Conservation (phyloP, 2,113 vertebrate species). For the Girardinichthys multiradiatus region DNA sequence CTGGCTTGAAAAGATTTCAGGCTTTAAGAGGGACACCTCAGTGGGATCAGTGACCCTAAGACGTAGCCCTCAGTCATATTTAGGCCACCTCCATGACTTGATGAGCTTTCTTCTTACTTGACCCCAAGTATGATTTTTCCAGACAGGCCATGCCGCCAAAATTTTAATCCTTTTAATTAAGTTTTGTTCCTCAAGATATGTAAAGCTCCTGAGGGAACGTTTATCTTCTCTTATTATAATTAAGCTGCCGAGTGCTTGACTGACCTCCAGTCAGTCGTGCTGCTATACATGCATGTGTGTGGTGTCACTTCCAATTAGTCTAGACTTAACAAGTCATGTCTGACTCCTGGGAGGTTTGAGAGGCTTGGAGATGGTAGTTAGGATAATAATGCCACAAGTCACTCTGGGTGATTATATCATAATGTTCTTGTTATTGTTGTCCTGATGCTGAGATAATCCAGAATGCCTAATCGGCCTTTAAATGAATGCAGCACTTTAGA, state of each 20-base stretch:
- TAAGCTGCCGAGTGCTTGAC: conserved; percentile 33
- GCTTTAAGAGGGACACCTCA: too few relatives aligned
- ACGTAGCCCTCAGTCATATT: conserved; percentile 38
- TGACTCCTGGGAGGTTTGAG: conserved; percentile 35
- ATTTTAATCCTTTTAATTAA: conserved; percentile 69
- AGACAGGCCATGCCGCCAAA: conserved; percentile 67
- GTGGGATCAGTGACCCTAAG: background rate
- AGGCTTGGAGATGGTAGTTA: background rate
- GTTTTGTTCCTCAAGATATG: conserved; percentile 65
- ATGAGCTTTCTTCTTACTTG: conserved; percentile 50
- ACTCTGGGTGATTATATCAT: conserved; percentile 21
- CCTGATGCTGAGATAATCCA: conserved; percentile 31
- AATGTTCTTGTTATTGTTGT: conserved; percentile 30
- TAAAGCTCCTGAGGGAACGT: conserved; percentile 58
- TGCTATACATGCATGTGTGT: conserved; percentile 37
- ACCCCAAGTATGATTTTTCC: conserved; percentile 58
- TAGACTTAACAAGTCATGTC: conserved; percentile 33
- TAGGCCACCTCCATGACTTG: conserved; percentile 57
- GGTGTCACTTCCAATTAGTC: conserved; percentile 67
- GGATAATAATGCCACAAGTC: conserved; percentile 54
- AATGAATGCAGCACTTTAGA: too few relatives aligned
- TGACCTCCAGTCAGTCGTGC: conserved; percentile 40
- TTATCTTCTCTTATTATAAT: conserved; percentile 57
- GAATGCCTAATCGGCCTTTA: too few relatives aligned
- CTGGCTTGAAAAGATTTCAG: too few relatives aligned